Evolutionary conservation across 2,797 vertebrate species (phyloP).

Genomic region (Enteromius unitaeniatus): DNA sequence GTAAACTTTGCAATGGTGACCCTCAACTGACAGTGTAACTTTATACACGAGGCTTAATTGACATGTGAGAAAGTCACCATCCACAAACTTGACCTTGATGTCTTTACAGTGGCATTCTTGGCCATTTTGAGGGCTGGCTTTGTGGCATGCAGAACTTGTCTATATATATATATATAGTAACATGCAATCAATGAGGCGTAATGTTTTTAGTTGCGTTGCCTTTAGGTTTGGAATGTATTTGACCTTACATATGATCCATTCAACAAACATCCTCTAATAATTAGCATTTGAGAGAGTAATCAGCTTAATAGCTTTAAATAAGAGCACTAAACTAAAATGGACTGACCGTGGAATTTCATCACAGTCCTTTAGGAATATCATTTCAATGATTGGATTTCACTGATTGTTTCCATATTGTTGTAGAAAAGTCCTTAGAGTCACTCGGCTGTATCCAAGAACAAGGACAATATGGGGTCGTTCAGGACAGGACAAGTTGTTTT

Average conservation of each 20-base stretch:
- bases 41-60: neutral
- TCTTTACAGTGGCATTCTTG: neutral
- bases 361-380: conserved; percentile 10
- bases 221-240: neutral
- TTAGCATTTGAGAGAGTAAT: conserved; percentile 15
- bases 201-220: neutral
- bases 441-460: conserved; percentile 24
- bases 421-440: conserved; percentile 14
- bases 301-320: conserved; percentile 14
- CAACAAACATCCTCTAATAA: neutral
- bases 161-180: neutral
- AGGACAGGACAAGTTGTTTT: no score
- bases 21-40: conserved; percentile 7
- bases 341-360: conserved; percentile 18
- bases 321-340: conserved; percentile 23
- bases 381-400: conserved; percentile 37
- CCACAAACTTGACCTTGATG: neutral
- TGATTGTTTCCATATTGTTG: conserved; percentile 30
- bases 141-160: neutral
- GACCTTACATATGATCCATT: conserved; percentile 4
- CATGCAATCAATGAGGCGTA: neutral
- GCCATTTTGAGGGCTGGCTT: neutral
- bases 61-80: neutral
- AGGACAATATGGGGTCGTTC: conserved; percentile 34
- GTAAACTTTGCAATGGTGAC: neutral